A percentile compares a stretch with the other conserved stretches of the same genome.
Conservation (phyloP, 2,113 vertebrate genomes). For the Anas platyrhynchos region DNA sequence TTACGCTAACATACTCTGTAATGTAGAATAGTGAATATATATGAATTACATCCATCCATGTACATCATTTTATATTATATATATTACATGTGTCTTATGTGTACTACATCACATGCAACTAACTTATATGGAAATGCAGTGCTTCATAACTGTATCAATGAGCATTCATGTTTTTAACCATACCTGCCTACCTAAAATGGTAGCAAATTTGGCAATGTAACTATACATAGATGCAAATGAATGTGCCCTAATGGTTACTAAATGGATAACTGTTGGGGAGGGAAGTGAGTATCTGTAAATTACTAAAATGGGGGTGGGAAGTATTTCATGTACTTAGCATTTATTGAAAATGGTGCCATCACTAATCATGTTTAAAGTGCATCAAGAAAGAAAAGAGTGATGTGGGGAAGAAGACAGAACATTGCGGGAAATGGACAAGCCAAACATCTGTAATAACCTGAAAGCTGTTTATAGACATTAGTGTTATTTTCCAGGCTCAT, state of each 20-base stretch:
- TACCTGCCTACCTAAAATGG: neutral
- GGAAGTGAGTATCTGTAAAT: neutral
- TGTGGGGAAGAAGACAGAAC: neutral
- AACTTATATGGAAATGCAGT: neutral
- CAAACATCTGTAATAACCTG: neutral
- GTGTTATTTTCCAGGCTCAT: neutral
- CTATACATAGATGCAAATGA: neutral
- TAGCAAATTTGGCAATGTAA: neutral
- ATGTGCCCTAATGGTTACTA: neutral
- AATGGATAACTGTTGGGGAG: neutral
- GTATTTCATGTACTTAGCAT: neutral
- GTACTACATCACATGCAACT: neutral
- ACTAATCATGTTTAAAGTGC: neutral
- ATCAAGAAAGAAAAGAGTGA: neutral
- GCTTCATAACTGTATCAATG: neutral
- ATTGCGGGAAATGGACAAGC: neutral
- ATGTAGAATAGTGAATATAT: neutral
- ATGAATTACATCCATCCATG: neutral
- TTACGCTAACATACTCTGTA: neutral
- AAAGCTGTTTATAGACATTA: neutral
- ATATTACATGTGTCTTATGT: neutral
- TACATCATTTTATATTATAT: neutral
- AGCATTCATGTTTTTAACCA: neutral
- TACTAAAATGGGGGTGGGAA: neutral
- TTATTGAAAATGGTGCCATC: neutral